Conservation (phyloP, 2,113 vertebrate species). For the Semnornis frantzii region DNA sequence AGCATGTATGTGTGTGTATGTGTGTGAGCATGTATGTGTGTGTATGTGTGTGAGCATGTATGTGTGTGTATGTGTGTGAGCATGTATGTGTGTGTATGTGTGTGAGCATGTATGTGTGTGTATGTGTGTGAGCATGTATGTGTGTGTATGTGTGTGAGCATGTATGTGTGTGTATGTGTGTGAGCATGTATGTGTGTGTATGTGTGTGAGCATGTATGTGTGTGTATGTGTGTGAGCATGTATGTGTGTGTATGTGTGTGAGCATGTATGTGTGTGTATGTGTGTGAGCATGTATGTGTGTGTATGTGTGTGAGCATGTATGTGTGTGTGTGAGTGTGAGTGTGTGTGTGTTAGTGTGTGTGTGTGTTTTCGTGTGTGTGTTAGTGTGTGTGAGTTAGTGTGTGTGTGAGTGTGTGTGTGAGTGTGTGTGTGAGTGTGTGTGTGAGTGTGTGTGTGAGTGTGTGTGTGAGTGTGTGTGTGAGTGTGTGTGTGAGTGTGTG, state of each 20-base stretch:
- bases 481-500: not conserved
- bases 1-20: not conserved
- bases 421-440: too few species aligned
- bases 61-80: not conserved
- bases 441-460: not conserved
- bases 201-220: fast-evolving
- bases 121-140: fast-evolving
- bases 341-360: too few species aligned
- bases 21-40: not conserved
- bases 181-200: not conserved
- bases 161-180: fast-evolving
- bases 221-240: too few species aligned
- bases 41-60: not conserved
- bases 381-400: too few species aligned
- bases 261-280: too few species aligned
- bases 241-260: too few species aligned
- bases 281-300: too few species aligned
- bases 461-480: too few species aligned
- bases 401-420: not conserved
- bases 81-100: fast-evolving
- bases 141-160: not conserved
- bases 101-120: not conserved
- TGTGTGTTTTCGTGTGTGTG: too few species aligned
- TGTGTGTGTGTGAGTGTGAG: too few species aligned
- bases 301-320: too few species aligned